phyloP scores from a whole-genome alignment of 1,140 invertebrate species.

The Solen grandis region DNA sequence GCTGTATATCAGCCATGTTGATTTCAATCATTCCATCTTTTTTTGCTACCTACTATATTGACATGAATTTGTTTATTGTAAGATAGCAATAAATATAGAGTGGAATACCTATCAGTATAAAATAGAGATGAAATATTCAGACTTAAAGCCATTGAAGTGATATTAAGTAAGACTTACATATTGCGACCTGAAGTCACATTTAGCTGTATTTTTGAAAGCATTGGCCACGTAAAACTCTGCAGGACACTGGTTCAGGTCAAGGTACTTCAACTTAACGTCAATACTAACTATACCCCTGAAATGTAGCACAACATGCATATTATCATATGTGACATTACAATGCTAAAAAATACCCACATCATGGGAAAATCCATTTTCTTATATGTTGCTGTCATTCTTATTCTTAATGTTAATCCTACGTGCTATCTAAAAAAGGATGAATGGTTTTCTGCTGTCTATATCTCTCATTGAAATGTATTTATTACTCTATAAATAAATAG shows the following conservation, averaged over 20 bases:
- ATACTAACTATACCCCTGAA: conserved; percentile 95
- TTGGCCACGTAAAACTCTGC: conserved; percentile 92
- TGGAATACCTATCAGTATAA: too few species aligned
- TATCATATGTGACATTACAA: neutral
- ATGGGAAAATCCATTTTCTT: neutral
- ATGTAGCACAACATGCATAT: conserved; percentile 32
- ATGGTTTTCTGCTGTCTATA: too few species aligned
- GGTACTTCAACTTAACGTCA: conserved; percentile 92
- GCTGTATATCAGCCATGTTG: too few species aligned
- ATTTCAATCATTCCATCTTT: too few species aligned
- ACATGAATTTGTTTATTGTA: too few species aligned
- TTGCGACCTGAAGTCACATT: conserved; percentile 94
- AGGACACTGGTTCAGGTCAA: conserved; percentile 98
- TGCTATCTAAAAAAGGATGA: too few species aligned
- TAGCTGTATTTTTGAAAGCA: conserved; percentile 97
- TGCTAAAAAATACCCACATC: neutral
- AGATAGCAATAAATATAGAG: too few species aligned
- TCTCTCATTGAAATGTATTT: too few species aligned
- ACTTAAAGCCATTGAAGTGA: too few species aligned
- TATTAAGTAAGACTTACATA: conserved; percentile 97
- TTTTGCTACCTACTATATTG: too few species aligned
- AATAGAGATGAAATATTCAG: too few species aligned
- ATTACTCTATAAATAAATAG: too few species aligned
- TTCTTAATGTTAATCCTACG: neutral
- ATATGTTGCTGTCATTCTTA: neutral